Evolutionary conservation across 2,797 vertebrate species (phyloP), one percentile per base, ranked within the genome.

Genomic region (Luscinia luscinia): DNA sequence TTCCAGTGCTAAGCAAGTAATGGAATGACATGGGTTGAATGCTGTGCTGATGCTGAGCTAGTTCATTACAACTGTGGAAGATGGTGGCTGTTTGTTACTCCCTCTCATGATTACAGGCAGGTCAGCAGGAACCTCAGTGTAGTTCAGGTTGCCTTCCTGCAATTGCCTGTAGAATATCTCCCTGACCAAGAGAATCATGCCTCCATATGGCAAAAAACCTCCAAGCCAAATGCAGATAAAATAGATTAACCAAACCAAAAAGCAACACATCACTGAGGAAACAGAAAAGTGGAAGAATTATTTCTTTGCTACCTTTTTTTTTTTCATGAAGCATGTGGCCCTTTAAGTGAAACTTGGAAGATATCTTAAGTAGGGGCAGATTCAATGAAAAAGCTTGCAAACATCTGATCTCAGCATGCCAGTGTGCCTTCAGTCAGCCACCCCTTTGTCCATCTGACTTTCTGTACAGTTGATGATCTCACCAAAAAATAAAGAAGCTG

Each of bases 401-500:
- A 62, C 51, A 32, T 94, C 59, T 74, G 72, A 93, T 75, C 38
- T 70, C 28, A 64, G 38, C 41, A 26, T 87, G 93, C 36, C 67
- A 84, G 11, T 6, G 55, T 70, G 67, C 75, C n/a, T 93, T 84
- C 64, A 84, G 75, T 48, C 68, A 82, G 59, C 61, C 48, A 59
- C 52, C 52, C 32, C 55, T 87, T 83, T 89, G 88, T 91, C 80
- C 26, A 7, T 61, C 28, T 15, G 43, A 89, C 51, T 92, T 90
- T 83, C 61, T 6, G 11, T 83, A 40, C 63, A 64, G 72, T 28
- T 49, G 54, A 84, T 95, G 83, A 93, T 83, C 90, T 94, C 92
- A 83, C 81, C 19, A 45, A 46, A 94, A 90, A 86, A 66, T 26
- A 94, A 94, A 87, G 70, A 90, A 46, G 52, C 76, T 48, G 74